These are phyloP conservation scores for Chirona hameri DNA, from an alignment of 2,888 invertebrate species.

Conservation along the genomic window DNA sequence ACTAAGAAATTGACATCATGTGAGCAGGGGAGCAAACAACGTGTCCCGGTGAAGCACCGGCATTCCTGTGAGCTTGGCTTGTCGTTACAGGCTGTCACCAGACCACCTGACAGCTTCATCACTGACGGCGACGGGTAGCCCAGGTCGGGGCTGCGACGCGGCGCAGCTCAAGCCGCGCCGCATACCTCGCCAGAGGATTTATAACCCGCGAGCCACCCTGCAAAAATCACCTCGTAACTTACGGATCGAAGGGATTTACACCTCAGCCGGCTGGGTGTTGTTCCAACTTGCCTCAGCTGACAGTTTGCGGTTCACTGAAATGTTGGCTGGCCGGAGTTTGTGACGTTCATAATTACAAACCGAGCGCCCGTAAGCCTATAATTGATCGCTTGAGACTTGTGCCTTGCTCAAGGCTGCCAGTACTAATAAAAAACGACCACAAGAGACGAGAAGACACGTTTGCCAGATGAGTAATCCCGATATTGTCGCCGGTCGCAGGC, in stretches of 20 bases:
- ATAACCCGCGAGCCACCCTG: background rate
- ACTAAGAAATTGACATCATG: too few relatives aligned
- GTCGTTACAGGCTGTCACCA: too few relatives aligned
- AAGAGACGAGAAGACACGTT: background rate
- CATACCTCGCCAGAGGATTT: background rate
- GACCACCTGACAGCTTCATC: too few relatives aligned
- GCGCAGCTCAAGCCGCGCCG: too few relatives aligned
- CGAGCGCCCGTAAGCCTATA: background rate
- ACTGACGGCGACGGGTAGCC: too few relatives aligned
- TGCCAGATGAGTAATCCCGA: background rate
- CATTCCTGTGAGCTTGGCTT: too few relatives aligned
- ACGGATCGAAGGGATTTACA: background rate
- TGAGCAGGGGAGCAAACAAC: too few relatives aligned
- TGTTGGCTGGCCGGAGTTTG: background rate
- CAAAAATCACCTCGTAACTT: background rate
- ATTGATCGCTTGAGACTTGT: background rate
- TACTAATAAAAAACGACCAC: background rate
- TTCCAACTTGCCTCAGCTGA: background rate
- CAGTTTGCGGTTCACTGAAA: background rate
- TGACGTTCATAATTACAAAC: conserved; percentile 7
- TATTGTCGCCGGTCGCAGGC: background rate
- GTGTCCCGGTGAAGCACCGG: too few relatives aligned
- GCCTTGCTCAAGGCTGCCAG: background rate
- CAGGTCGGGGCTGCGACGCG: too few relatives aligned
- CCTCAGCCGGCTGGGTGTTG: background rate